A percentile compares a stretch with the other conserved stretches of the same genome.
Conservation (phyloP, 2,888 invertebrate genomes). For the Glyphotaelius pellucidus region DNA sequence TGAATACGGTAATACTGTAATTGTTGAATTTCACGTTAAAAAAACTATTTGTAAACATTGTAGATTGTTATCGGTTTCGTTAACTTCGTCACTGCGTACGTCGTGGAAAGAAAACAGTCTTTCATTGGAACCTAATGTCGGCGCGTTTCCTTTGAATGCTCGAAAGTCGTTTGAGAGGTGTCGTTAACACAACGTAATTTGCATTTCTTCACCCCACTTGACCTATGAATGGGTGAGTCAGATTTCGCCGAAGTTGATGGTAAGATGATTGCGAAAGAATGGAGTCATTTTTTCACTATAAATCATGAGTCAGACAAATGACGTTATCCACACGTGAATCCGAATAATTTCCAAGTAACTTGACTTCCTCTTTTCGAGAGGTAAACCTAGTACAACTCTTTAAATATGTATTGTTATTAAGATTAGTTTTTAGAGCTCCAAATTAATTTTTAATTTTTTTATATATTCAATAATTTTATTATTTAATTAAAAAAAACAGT, state of each 20-base stretch:
- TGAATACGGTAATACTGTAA: background rate
- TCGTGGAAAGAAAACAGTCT: background rate
- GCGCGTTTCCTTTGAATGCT: background rate
- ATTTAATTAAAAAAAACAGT: too few relatives aligned
- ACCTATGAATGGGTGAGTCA: constrained; percentile 29
- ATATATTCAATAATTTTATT: too few relatives aligned
- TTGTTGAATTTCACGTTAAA: background rate
- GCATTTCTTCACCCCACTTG: background rate
- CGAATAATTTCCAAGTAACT: background rate
- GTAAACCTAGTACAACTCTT: background rate
- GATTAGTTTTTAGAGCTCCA: too few relatives aligned
- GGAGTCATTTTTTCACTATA: background rate
- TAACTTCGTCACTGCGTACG: background rate
- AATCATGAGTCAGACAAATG: background rate
- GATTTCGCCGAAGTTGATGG: constrained; percentile 8
- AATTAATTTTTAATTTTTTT: too few relatives aligned
- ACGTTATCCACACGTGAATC: background rate
- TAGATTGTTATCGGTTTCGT: background rate
- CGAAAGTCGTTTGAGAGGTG: constrained; percentile 5
- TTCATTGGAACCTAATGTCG: background rate
- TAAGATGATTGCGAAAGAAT: constrained; percentile 11
- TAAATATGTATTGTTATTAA: too few relatives aligned
- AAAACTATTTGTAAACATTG: background rate
- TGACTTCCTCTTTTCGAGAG: background rate
- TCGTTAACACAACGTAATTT: constrained; percentile 5